Base-by-base conservation (phyloP, 2,797 vertebrate genomes). In the Ispidina picta region DNA sequence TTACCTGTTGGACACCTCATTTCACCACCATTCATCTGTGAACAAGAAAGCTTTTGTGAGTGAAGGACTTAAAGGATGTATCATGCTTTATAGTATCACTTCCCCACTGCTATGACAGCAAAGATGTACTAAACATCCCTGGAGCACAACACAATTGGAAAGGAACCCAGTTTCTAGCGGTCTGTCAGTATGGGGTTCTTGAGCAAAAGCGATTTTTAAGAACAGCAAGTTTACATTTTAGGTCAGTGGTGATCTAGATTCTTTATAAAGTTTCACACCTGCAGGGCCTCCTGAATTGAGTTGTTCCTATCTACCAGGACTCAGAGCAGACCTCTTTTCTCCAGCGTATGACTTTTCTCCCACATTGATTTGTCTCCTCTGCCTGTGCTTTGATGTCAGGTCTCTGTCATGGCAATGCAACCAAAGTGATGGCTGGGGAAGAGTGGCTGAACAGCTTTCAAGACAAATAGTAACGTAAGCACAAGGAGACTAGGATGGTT, bases 61-160 rank as follows among this genome's bases (percentile, higher is more conserved):
- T 3, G 2, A 59, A 72, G 23, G 8, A 31, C 68, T 76, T 59
- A 22, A 63, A 69, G 41, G 23, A 35, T 60, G 6, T 9, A 5
- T 35, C 16, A 8, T 16, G 21, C 18, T 49, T 74, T 60, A n/a
- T 15, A 56, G n/a, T n/a, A 48, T 3, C n/a, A 26, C 56, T 26
- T 9, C 23, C 33, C 21, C 20, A 18, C 8, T 6, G 31, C 29
- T 52, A 2, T 2, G 19, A 46, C 28, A 54, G 44, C 62, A 71
- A 25, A 4, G 7, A 49, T 22, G 9, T 15, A 26, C 39, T 72
- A 21, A 77, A 59, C 37, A 49, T 33, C 44, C 51, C 12, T 0
- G 0, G 37, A 43, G 21, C 35, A 49, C 1, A 1, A 23, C 15
- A 35, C 1, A 3, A 4, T 3, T 31, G 39, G 74, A 39, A 75